Evolutionary conservation across 2,113 vertebrate genomes (phyloP).

Genomic region (Chascanopsetta lugubris): DNA sequence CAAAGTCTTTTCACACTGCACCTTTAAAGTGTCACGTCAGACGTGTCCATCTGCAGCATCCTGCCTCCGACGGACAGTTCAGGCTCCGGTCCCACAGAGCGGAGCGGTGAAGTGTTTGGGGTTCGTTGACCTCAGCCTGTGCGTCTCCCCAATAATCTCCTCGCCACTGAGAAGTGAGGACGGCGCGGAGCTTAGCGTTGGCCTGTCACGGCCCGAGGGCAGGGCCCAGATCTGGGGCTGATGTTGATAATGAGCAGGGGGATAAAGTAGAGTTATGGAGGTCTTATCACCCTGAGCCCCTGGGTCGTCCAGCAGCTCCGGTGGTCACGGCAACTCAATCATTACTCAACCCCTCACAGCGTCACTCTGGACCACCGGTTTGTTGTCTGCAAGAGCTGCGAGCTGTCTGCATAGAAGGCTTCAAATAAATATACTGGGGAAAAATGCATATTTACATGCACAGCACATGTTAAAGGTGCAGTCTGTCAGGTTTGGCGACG

Average conservation of each 20-base stretch:
- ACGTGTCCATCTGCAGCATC: too few species aligned
- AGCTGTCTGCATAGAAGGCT: too few species aligned
- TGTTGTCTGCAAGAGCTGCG: too few species aligned
- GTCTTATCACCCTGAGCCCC: constrained; percentile 77
- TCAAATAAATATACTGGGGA: too few species aligned
- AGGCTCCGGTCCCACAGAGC: constrained; percentile 14
- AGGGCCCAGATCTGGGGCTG: constrained; percentile 59
- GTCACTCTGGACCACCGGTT: constrained; percentile 29
- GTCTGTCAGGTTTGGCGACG: too few species aligned
- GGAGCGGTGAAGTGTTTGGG: constrained; percentile 50
- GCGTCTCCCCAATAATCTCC: constrained; percentile 70
- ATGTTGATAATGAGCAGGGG: constrained; percentile 78
- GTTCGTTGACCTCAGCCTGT: constrained; percentile 46
- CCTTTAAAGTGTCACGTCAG: too few species aligned
- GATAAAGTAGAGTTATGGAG: constrained; percentile 80
- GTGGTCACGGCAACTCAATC: constrained; percentile 63
- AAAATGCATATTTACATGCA: too few species aligned
- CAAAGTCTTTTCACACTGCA: too few species aligned
- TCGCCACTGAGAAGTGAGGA: constrained; percentile 23
- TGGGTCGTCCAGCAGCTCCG: constrained; percentile 68
- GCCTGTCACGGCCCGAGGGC: constrained; percentile 53
- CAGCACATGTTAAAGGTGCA: too few species aligned
- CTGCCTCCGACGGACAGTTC: background rate
- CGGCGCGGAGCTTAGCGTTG: constrained; percentile 31
- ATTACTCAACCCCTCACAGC: constrained; percentile 34